Base-by-base conservation (phyloP, 2,113 vertebrate species). In the Pluvialis apricaria region DNA sequence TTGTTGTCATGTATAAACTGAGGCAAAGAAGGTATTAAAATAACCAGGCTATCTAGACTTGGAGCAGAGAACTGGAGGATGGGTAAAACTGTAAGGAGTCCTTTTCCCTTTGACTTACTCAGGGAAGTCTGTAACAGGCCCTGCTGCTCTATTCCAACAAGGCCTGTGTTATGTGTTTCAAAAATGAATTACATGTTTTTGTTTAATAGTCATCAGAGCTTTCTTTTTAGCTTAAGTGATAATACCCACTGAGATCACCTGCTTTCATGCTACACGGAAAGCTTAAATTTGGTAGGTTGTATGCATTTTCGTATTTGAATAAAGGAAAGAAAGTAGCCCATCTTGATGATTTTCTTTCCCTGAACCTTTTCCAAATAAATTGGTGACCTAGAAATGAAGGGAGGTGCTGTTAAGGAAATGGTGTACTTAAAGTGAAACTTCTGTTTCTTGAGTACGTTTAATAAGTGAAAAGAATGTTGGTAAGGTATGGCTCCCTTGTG, bases 361-460 rank as follows among this genome's bases (percentile, higher is more conserved):
- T 61, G 34, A 91, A 83, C 40, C 5, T 95, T 84, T 82, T 92
- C 82, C 90, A 88, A 52, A 44, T 88, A 85, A 90, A 64, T 49
- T 72, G 52, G 21, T 82, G 55, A 89, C 55, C n/a, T 85, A 71
- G 66, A 95, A 96, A 45, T 34, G 40, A 80, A 81, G 64, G 65
- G 36, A 88, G 49, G 52, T 78, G 29, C 10, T 72, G 34, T 72
- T 94, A 82, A 90, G 54, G 49, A 88, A 95, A 79, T 4, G 11
- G 9, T 64, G 19, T 85, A 69, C 54, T 91, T 94, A 85, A 88
- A 92, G 24, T 85, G 90, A 76, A 95, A 94, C 82, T 95, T 79
- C 22, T 58, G 19, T 19, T 93, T 92, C 5, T 2, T 89, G 34
- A 81, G 38, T 85, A 72, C 1, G 0, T 68, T 86, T 69, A 92